phyloP scores from a whole-genome alignment of 2,888 invertebrate species.

The Itoplectis maculator region DNA sequence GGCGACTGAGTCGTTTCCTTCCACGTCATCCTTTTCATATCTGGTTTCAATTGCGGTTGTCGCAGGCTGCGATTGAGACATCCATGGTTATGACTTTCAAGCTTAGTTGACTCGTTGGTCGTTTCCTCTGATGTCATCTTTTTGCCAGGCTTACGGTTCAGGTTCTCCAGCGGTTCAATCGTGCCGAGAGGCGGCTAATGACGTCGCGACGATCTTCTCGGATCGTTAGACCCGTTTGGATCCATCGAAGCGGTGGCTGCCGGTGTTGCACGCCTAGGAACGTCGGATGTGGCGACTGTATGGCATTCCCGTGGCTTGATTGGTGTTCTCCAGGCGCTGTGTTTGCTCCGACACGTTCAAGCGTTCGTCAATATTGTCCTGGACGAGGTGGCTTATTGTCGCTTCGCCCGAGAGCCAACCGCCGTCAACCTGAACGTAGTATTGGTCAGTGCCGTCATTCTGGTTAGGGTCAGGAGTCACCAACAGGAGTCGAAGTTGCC shows the following conservation, averaged over 20 bases:
- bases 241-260: background rate
- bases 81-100: background rate
- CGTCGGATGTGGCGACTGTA: constrained; percentile 14
- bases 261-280: background rate
- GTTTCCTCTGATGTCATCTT: constrained; percentile 1
- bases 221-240: constrained; percentile 9
- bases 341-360: constrained; percentile 32
- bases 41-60: too few relatives aligned
- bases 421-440: too few relatives aligned
- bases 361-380: constrained; percentile 52
- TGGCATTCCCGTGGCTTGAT: constrained; percentile 13
- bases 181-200: background rate
- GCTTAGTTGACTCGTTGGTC: too few relatives aligned
- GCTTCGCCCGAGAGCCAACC: background rate
- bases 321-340: constrained; percentile 19
- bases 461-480: background rate
- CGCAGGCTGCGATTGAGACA: too few relatives aligned
- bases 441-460: too few relatives aligned
- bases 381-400: constrained; percentile 46
- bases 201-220: background rate
- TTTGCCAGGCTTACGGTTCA: background rate
- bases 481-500: constrained; percentile 11
- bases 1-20: too few relatives aligned
- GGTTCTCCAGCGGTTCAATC: background rate
- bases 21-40: too few relatives aligned